Percentiles rank a stretch among this genome's conserved stretches.
These are phyloP conservation scores for Perccottus glenii DNA, from an alignment of 2,113 vertebrate species.

Conservation along the genomic window DNA sequence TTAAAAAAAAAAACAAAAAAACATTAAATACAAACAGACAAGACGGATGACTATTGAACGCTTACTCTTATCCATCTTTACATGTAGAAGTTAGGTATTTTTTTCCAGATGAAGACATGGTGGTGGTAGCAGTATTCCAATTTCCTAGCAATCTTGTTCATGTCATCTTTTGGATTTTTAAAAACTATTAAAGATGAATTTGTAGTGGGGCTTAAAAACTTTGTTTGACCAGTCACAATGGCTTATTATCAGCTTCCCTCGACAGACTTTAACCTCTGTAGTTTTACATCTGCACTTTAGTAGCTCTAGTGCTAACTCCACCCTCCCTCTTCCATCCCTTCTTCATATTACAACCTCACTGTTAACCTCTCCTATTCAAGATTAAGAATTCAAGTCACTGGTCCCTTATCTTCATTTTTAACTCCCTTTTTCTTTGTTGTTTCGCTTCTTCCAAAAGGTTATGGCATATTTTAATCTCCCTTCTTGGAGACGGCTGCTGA, in stretches of 20 bases:
- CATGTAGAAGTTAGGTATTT: conserved; percentile 28
- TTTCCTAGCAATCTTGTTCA: conserved; percentile 37
- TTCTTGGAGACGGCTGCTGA: conserved; percentile 70
- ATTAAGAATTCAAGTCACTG: conserved; percentile 35
- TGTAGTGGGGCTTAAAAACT: background rate
- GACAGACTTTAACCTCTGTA: conserved; percentile 34
- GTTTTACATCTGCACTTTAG: conserved; percentile 72
- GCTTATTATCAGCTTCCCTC: conserved; percentile 60
- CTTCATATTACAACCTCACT: conserved; percentile 15
- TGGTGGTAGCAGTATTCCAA: conserved; percentile 32
- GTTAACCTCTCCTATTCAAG: conserved; percentile 20
- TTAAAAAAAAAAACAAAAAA: conserved; percentile 24
- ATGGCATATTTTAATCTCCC: conserved; percentile 68
- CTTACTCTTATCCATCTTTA: conserved; percentile 43
- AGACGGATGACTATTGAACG: conserved; percentile 41
- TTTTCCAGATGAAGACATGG: conserved; percentile 54
- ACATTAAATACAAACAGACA: conserved; percentile 38
- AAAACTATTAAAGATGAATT: background rate
- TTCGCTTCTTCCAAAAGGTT: conserved; percentile 51
- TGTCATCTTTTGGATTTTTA: conserved; percentile 29
- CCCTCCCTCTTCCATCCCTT: conserved; percentile 10
- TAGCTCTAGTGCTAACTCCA: conserved; percentile 60
- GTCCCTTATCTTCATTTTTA: conserved; percentile 77
- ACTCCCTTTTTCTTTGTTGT: conserved; percentile 55
- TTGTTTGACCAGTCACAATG: conserved; percentile 49